Base-by-base conservation (phyloP, 2,797 vertebrate species). In the Fistularia tabacaria region DNA sequence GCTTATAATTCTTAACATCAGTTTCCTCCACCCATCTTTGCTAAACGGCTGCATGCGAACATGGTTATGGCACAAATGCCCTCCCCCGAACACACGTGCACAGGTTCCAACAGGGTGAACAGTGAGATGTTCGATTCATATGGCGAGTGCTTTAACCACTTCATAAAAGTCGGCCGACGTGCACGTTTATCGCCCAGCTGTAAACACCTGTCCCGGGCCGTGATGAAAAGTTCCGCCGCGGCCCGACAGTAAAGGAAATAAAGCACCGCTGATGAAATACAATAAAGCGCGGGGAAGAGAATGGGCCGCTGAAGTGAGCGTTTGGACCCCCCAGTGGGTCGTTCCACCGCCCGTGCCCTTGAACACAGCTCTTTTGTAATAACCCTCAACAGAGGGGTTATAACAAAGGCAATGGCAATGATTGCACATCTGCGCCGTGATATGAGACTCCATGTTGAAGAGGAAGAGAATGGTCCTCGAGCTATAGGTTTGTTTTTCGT, bases 291-390 rank as follows among this genome's bases (percentile, higher is more conserved):
- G 77, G 60, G 60, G 54, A 76, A 61, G 0, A 62, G 52, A 80
- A 70, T 11, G 57, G 62, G 64, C 25, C n/a, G 47, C 45, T 57
- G 62, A 78, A 82, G 51, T 4, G 56, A 44, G 56, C 71, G 67
- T 72, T 69, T 55, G 36, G 59, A 46, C 82, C 75, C 83, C 83
- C 79, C 43, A 0, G 76, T 73, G 84, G 74, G 65, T 73, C 80
- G 58, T 84, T 83, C 70, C 77, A 64, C 76, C 53, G 55, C 59
- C 62, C 41, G 57, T 76, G 85, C 72, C 84, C 83, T 87, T 85
- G 83, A 86, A 76, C 57, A 51, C 59, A 14, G 58, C 76, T 67
- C 63, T 62, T 69, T 55, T 50, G 54, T 9, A 82, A 85, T 82
- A 77, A 81, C 74, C 81, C 79, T 3, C 25, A 25, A 25, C 25